These are phyloP conservation scores for Cecidostiba fungosa DNA, from an alignment of 2,888 invertebrate genomes.

Conservation along the genomic window DNA sequence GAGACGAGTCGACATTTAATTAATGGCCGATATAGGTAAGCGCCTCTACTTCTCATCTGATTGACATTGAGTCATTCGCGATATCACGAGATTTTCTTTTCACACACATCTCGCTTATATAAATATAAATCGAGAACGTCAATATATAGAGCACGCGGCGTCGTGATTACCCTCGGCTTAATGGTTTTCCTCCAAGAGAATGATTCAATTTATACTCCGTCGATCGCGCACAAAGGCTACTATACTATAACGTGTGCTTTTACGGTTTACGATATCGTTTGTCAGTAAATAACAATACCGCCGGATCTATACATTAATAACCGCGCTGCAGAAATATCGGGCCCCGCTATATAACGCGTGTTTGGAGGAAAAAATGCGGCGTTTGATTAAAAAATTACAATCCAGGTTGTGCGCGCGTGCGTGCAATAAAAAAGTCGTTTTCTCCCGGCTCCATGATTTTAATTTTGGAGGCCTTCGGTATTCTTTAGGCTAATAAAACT, in stretches of 20 bases:
- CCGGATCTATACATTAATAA: background rate
- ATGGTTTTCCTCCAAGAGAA: background rate
- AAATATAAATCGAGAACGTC: background rate
- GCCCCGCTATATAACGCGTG: background rate
- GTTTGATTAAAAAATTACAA: background rate
- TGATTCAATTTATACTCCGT: background rate
- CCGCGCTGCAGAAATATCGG: background rate
- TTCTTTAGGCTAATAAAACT: background rate
- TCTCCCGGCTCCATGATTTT: background rate
- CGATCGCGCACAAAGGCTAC: background rate
- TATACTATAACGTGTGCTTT: background rate
- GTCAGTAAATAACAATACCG: background rate
- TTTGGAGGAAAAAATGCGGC: background rate
- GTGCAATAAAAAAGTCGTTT: background rate
- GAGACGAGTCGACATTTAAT: background rate
- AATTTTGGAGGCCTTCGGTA: background rate
- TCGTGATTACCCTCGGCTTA: background rate
- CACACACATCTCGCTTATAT: background rate
- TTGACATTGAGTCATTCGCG: background rate
- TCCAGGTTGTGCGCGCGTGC: background rate
- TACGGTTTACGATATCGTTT: background rate
- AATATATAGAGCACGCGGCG: background rate
- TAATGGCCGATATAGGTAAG: background rate
- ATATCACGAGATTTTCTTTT: background rate
- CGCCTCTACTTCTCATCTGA: background rate